Evolutionary conservation across 2,888 invertebrate species (phyloP), one percentile per base, ranked within the genome.

Genomic region (Eristalis tenax): DNA sequence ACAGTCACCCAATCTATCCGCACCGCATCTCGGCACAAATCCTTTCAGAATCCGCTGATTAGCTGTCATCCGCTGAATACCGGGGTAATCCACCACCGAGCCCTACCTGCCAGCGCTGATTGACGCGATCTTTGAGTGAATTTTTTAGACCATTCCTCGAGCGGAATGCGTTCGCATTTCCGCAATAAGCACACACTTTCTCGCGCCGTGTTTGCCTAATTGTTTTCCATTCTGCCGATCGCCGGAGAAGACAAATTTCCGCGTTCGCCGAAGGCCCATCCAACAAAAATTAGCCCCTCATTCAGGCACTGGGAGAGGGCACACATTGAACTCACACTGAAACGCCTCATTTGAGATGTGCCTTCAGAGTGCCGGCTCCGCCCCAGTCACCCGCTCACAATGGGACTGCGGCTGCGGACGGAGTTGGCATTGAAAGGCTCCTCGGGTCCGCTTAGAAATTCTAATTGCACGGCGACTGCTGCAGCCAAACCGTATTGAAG

Each of bases 171-270:
- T 83, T 85, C 73, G 74, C 83, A 83, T 76, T 87, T 87, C 87
- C 87, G 83, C 83, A 79, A 76, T 83, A 56, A 59, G 79, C 38
- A 57, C 76, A 8, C 57, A 56, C 56, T 35, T 11, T 2, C 35
- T 38, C 38, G 23, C 70, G 38, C 40, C 32, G 63, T 43, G 79
- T 59, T 76, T 70, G 56, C 82, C 83, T 80, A 87, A 87, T 87
- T 87, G 87, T 80, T 87, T 87, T 80, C 71, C 64, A 80, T 87
- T 83, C 59, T 71, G 28, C 28, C 71, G 35, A 65, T 83, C 82
- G 26, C 59, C 10, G 65, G 18, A 1, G 64, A 87, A 78, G 83
- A 87, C 83, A 83, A 83, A 83, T 83, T 87, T 87, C 83, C 87
- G 83, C 83, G 63, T 86, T 83, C 69, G 73, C 22, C 15, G 35